Percentiles rank a stretch among this genome's conserved stretches.
Evolutionary conservation across 2,888 invertebrate species (phyloP).

Genomic region (Oscheius sp.): DNA sequence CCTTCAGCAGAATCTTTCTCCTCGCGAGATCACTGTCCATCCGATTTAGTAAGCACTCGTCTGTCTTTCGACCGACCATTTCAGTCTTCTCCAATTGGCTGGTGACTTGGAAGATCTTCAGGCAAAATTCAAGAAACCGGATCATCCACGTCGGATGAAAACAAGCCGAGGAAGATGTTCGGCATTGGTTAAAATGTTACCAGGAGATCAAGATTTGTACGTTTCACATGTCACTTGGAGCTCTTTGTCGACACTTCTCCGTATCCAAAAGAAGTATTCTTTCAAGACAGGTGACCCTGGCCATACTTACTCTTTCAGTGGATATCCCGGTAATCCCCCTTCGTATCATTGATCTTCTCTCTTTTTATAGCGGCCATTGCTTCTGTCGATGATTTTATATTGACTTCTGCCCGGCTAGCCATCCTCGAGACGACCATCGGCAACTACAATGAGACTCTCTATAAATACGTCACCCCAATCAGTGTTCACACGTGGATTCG

Average conservation of each 20-base stretch:
- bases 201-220: conserved; percentile 66
- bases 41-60: conserved; percentile 57
- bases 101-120: conserved; percentile 71
- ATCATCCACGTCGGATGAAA: conserved; percentile 53
- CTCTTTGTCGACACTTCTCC: conserved; percentile 66
- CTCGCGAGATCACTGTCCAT: conserved; percentile 55
- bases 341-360: neutral
- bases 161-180: conserved; percentile 64
- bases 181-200: conserved; percentile 65
- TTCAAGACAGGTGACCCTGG: conserved; percentile 65
- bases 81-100: conserved; percentile 68
- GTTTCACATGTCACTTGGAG: conserved; percentile 72
- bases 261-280: conserved; percentile 75
- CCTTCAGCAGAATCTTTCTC: conserved; percentile 41
- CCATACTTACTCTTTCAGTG: conserved; percentile 67
- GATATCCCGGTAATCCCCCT: conserved; percentile 69
- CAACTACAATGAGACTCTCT: conserved; percentile 80
- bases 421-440: conserved; percentile 84
- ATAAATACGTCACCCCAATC: conserved; percentile 80
- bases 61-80: conserved; percentile 12
- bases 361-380: conserved; percentile 64
- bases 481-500: conserved; percentile 80
- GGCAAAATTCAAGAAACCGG: conserved; percentile 70
- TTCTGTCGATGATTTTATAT: conserved; percentile 70
- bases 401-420: conserved; percentile 73